Evolutionary conservation across 1,140 invertebrate genomes (phyloP).

Genomic region (Frieseomelitta varia): DNA sequence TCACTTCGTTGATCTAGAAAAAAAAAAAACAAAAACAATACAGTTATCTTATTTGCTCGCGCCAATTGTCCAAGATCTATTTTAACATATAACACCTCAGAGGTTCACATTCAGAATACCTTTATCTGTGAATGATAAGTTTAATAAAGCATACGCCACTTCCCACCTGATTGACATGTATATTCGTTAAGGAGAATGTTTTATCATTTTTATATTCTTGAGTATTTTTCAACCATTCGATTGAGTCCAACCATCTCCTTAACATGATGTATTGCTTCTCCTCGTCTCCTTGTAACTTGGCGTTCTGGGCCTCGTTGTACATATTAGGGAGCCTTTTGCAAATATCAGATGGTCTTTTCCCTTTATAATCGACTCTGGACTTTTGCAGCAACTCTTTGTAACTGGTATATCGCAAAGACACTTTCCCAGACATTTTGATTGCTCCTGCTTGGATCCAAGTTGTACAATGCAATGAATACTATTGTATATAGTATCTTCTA

Average conservation of each 20-base stretch:
- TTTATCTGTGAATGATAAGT: conserved; percentile 83
- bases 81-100: not conserved
- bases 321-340: conserved; percentile 84
- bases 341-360: conserved; percentile 64
- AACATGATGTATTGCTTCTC: conserved; percentile 87
- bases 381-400: conserved; percentile 47
- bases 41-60: not conserved
- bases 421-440: conserved; percentile 32
- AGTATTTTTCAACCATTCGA: conserved; percentile 83
- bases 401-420: not conserved
- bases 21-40: conserved; percentile 9
- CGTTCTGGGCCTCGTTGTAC: conserved; percentile 83
- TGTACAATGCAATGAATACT: not conserved
- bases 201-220: conserved; percentile 83
- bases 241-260: conserved; percentile 86
- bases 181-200: conserved; percentile 80
- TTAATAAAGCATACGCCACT: conserved; percentile 81
- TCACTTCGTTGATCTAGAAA: conserved; percentile 67
- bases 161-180: conserved; percentile 82
- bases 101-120: conserved; percentile 14
- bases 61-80: not conserved
- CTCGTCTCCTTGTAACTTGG: conserved; percentile 84
- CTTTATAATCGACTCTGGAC: conserved; percentile 48
- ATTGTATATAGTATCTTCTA: not conserved
- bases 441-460: not conserved